These are phyloP conservation scores for Rachycentron canadum DNA, from an alignment of 2,797 vertebrate genomes.

Conservation along the genomic window DNA sequence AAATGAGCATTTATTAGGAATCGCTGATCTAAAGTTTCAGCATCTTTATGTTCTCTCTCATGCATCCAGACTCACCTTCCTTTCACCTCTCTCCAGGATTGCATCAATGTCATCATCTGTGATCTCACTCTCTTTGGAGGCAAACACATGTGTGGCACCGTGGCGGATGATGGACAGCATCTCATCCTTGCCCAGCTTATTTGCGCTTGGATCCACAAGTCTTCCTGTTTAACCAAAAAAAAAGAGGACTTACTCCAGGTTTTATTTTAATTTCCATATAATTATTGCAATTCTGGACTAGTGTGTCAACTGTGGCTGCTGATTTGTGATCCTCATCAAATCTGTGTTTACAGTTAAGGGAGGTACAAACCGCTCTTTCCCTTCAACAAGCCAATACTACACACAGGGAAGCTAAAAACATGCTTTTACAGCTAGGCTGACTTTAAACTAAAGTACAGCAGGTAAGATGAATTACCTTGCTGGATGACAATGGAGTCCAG, in stretches of 20 bases:
- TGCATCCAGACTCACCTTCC: slow-evolving; percentile 87
- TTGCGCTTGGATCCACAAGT: slow-evolving; percentile 96
- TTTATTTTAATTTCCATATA: too few species aligned
- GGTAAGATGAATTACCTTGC: slow-evolving; percentile 86
- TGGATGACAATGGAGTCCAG: slow-evolving; percentile 99
- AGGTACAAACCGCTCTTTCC: neutral
- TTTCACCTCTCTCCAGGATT: slow-evolving; percentile 96
- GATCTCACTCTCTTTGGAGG: slow-evolving; percentile 98
- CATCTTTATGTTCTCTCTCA: fast-evolving
- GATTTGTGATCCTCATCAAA: neutral
- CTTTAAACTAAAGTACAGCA: neutral
- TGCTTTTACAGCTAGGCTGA: neutral
- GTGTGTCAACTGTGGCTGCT: neutral
- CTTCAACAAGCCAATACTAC: too few species aligned
- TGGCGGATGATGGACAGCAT: slow-evolving; percentile 99
- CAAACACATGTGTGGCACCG: slow-evolving; percentile 97
- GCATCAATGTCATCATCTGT: slow-evolving; percentile 97
- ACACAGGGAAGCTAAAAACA: neutral
- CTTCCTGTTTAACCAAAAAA: slow-evolving; percentile 84
- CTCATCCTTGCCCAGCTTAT: slow-evolving; percentile 98
- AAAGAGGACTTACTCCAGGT: neutral
- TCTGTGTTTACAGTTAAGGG: neutral
- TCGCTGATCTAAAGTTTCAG: neutral
- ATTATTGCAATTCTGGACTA: neutral
- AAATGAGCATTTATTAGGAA: neutral